phyloP scores from a whole-genome alignment of 2,113 vertebrate genomes.

The Entomyzon cyanotis region DNA sequence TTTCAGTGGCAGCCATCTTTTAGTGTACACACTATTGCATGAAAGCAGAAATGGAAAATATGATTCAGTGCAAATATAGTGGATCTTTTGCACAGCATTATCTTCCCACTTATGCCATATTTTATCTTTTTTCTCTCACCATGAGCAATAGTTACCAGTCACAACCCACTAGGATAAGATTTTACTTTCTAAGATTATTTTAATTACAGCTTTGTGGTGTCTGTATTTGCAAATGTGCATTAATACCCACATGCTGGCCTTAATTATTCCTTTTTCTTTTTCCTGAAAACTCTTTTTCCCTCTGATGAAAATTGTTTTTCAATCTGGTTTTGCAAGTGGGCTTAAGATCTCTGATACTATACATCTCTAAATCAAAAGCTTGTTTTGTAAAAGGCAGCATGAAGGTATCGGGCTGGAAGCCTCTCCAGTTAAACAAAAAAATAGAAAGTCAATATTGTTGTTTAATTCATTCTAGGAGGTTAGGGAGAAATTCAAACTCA shows the following conservation, averaged over 20 bases:
- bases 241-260: neutral
- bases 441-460: neutral
- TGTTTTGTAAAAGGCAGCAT: neutral
- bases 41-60: neutral
- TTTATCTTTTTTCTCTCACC: neutral
- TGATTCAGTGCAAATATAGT: neutral
- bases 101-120: neutral
- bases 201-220: neutral
- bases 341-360: neutral
- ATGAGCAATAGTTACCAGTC: neutral
- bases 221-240: neutral
- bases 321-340: neutral
- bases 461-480: neutral
- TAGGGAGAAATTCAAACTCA: neutral
- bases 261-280: neutral
- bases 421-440: neutral
- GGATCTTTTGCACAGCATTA: neutral
- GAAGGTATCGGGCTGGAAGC: neutral
- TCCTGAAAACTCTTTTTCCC: neutral
- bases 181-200: neutral
- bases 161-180: neutral
- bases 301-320: neutral
- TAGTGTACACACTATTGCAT: conserved; percentile 14
- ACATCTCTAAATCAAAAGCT: neutral
- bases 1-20: conserved; percentile 58